Conservation (phyloP, 2,797 vertebrate genomes). For the Gorsachius magnificus region DNA sequence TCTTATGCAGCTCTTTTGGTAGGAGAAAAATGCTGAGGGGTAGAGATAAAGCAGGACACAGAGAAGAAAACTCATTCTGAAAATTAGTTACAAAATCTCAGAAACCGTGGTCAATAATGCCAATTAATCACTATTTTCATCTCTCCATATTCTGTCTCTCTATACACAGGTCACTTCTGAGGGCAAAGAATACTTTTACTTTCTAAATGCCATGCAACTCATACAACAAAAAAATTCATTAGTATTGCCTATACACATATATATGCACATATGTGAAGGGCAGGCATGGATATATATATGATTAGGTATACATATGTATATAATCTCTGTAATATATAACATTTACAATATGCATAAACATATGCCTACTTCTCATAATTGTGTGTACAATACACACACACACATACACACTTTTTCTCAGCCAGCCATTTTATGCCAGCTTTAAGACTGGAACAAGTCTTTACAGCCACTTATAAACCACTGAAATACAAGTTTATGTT, state of each 20-base stretch:
- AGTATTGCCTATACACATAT: background rate
- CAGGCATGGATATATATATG: background rate
- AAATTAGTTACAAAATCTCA: background rate
- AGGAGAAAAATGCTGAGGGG: background rate
- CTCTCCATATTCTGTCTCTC: background rate
- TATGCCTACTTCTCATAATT: background rate
- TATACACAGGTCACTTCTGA: background rate
- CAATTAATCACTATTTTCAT: background rate
- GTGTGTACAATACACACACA: background rate
- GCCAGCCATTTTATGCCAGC: background rate
- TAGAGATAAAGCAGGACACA: background rate
- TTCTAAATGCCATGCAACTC: background rate
- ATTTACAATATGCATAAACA: background rate
- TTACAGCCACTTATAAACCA: slow-evolving; percentile 20
- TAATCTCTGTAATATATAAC: background rate
- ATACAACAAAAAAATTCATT: background rate
- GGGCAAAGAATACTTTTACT: background rate
- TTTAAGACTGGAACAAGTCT: slow-evolving; percentile 28
- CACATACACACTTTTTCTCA: background rate
- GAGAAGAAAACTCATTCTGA: background rate
- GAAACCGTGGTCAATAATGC: background rate
- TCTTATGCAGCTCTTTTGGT: background rate
- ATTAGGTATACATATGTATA: background rate
- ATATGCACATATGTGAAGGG: background rate
- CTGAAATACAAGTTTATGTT: slow-evolving; percentile 47